These are phyloP conservation scores for Gymnocypris eckloni DNA, from an alignment of 2,797 vertebrate species.

Conservation along the genomic window DNA sequence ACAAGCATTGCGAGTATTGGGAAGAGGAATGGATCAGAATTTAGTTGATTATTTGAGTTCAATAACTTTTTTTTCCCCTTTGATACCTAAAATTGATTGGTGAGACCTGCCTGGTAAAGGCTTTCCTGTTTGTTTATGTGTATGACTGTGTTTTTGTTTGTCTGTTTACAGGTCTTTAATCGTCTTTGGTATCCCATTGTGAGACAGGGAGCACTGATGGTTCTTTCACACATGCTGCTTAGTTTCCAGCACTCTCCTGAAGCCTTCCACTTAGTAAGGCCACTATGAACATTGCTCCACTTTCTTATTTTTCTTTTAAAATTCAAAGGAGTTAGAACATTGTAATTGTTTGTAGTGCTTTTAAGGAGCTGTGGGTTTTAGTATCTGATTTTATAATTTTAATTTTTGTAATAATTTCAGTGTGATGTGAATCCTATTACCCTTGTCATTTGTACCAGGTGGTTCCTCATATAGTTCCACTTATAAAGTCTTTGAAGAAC, in stretches of 20 bases:
- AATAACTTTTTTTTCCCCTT: neutral
- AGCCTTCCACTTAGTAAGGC: conserved; percentile 96
- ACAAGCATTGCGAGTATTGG: neutral
- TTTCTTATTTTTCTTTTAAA: neutral
- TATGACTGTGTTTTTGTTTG: conserved; percentile 62
- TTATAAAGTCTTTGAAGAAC: conserved; percentile 87
- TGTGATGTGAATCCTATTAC: neutral
- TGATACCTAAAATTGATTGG: neutral
- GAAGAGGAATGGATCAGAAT: neutral
- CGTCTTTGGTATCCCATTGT: conserved; percentile 98
- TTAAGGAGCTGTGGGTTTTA: neutral
- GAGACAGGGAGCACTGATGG: conserved; percentile 92
- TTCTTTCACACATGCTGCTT: conserved; percentile 97
- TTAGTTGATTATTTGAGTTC: neutral
- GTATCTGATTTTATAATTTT: neutral
- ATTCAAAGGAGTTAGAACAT: neutral
- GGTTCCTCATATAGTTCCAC: conserved; percentile 88
- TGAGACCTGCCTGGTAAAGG: no score
- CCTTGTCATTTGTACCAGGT: conserved; percentile 74
- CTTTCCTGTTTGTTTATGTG: neutral
- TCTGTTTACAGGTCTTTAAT: conserved; percentile 88
- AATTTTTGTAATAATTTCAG: neutral
- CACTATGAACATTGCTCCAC: conserved; percentile 28
- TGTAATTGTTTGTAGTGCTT: neutral
- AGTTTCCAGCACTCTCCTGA: conserved; percentile 99